These are phyloP conservation scores for Neodiprion lecontei DNA, from an alignment of 1,140 invertebrate species.

Conservation along the genomic window DNA sequence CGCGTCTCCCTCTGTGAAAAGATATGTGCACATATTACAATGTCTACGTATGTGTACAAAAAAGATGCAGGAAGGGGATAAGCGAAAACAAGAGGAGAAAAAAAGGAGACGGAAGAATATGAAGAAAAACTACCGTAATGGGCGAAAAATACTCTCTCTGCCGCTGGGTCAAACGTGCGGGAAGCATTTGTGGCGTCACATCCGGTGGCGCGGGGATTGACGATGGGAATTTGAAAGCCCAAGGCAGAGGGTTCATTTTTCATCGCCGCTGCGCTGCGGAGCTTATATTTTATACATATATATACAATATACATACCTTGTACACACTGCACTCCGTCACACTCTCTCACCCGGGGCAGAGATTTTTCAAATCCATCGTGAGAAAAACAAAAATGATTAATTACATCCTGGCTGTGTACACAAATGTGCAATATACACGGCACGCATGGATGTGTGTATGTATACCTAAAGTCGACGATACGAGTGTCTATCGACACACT, in stretches of 20 bases:
- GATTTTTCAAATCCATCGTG: constrained; percentile 3
- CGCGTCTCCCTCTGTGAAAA: too few species aligned
- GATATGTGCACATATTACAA: too few species aligned
- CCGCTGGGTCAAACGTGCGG: too few species aligned
- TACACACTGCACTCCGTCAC: too few species aligned
- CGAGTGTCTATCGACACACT: too few species aligned
- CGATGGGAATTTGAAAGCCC: background rate
- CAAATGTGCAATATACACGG: too few species aligned
- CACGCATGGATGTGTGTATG: too few species aligned
- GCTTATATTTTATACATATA: background rate
- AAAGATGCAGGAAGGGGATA: too few species aligned
- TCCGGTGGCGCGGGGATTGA: background rate
- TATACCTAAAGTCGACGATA: too few species aligned
- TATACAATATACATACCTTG: too few species aligned
- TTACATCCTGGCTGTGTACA: background rate
- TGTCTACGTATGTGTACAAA: too few species aligned
- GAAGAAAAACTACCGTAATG: constrained; percentile 2
- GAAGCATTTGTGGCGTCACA: background rate
- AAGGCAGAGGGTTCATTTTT: background rate
- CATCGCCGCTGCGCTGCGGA: background rate
- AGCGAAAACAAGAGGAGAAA: too few species aligned
- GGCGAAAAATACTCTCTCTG: background rate
- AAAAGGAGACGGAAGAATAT: background rate
- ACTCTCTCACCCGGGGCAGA: background rate
- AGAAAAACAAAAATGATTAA: background rate